phyloP scores from a whole-genome alignment of 2,888 invertebrate species.

The Chouioia cunea region DNA sequence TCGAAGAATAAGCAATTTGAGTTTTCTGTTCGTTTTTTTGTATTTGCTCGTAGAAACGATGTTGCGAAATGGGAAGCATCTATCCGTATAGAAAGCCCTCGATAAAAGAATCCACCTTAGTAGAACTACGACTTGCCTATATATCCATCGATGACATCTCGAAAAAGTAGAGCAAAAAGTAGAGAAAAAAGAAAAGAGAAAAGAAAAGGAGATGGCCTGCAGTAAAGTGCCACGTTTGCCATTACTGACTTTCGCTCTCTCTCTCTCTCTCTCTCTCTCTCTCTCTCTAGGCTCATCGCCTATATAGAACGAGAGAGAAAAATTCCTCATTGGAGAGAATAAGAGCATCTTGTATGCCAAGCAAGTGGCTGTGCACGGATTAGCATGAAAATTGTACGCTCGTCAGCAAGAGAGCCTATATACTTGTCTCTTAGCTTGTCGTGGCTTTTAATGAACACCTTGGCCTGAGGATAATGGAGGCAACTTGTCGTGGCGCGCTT shows the following conservation, averaged over 20 bases:
- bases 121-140: conserved; percentile 11
- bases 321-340: conserved; percentile 1
- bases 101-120: conserved; percentile 31
- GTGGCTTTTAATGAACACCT: background rate
- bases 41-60: background rate
- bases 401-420: too few relatives aligned
- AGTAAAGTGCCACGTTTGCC: conserved; percentile 26
- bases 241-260: conserved; percentile 15
- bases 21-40: too few relatives aligned
- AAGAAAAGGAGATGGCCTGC: background rate
- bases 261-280: too few relatives aligned
- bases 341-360: too few relatives aligned
- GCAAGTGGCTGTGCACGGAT: conserved; percentile 39
- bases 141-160: background rate
- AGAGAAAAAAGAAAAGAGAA: background rate
- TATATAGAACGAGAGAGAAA: background rate
- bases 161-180: background rate
- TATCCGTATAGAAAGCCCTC: conserved; percentile 9
- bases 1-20: too few relatives aligned
- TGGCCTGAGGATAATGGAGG: too few relatives aligned
- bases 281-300: conserved; percentile 22
- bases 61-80: conserved; percentile 26
- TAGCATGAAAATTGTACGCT: conserved; percentile 57
- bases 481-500: too few relatives aligned
- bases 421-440: too few relatives aligned